These are phyloP conservation scores for Mesorhabditis spiculigera DNA, from an alignment of 2,888 invertebrate genomes.

Conservation along the genomic window DNA sequence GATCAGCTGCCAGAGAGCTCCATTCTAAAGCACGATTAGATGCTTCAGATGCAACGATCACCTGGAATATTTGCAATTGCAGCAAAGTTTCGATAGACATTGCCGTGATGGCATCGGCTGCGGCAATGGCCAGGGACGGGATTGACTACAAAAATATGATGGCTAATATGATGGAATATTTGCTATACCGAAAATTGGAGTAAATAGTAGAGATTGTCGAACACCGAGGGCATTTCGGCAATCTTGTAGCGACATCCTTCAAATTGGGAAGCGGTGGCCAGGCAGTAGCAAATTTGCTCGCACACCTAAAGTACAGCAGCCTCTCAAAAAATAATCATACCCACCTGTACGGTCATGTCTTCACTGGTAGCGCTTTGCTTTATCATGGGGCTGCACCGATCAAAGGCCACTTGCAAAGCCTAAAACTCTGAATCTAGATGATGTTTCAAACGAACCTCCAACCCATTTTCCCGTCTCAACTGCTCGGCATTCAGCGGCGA, in stretches of 20 bases:
- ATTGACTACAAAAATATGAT: slow-evolving; percentile 69
- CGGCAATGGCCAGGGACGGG: slow-evolving; percentile 77
- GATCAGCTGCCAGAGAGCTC: slow-evolving; percentile 85
- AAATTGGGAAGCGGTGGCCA: slow-evolving; percentile 92
- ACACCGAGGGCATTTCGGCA: slow-evolving; percentile 80
- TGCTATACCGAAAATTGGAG: slow-evolving; percentile 75
- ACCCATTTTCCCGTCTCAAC: slow-evolving; percentile 83
- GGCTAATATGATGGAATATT: not conserved
- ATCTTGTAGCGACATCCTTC: slow-evolving; percentile 82
- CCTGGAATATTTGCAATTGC: slow-evolving; percentile 75
- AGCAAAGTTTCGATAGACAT: slow-evolving; percentile 80
- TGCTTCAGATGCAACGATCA: slow-evolving; percentile 2
- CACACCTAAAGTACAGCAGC: slow-evolving; percentile 63
- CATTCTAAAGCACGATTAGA: slow-evolving; percentile 60
- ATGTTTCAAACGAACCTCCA: slow-evolving; percentile 67
- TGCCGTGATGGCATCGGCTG: slow-evolving; percentile 84
- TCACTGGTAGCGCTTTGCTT: slow-evolving; percentile 74
- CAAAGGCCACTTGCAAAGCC: slow-evolving; percentile 80
- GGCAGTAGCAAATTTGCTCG: slow-evolving; percentile 82
- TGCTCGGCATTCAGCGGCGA: slow-evolving; percentile 97
- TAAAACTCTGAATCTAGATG: slow-evolving; percentile 37
- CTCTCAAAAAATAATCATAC: not conserved
- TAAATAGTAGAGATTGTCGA: slow-evolving; percentile 80
- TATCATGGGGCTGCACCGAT: slow-evolving; percentile 87
- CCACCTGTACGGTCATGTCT: slow-evolving; percentile 75